Base-by-base conservation (phyloP, 1,140 invertebrate genomes). In the Cataglyphis hispanica region DNA sequence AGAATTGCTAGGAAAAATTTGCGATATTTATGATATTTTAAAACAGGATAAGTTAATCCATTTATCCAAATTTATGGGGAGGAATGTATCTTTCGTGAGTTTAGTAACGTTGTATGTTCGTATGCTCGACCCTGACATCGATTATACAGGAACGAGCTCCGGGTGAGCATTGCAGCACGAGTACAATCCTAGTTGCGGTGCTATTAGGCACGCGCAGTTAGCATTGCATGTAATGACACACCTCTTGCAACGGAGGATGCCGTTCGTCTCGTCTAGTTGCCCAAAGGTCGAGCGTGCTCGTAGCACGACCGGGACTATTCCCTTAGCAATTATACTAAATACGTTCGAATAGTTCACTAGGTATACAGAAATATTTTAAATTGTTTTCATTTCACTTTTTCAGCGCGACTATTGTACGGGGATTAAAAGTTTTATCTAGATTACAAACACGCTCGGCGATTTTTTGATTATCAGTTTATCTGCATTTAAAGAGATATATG, bases 151-250 rank as follows among this genome's bases (percentile, higher is more conserved):
- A 85, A 86, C 77, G 76, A 86, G 87, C 75, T 80, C 87, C 89
- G 85, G 70, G 69, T 83, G 40, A 89, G 76, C 90, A 81, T 77
- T 74, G 66, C 76, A 77, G 74, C 84, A 86, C 77, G 85, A 87
- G 72, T 70, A 80, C 87, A 76, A 77, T 90, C 75, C 88, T 89
- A 64, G 88, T 81, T 81, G 88, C 76, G 88, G 63, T 60, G 81
- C 88, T 90, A 89, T 90, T 90, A 90, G 89, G 89, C 81, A 90
- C 89, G 89, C 89, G 88, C 88, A 89, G 88, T 90, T 90, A 90
- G 88, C 89, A 90, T 90, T 83, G 86, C 88, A 85, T 80, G 88
- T 90, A 90, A 90, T 87, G 89, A 90, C 89, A 90, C 89, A 90
- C 88, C 85, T 90, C 89, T 80, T n/a, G 88, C 74, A 85, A 85